phyloP scores from a whole-genome alignment of 1,140 invertebrate species.

The Musca vetustissima region DNA sequence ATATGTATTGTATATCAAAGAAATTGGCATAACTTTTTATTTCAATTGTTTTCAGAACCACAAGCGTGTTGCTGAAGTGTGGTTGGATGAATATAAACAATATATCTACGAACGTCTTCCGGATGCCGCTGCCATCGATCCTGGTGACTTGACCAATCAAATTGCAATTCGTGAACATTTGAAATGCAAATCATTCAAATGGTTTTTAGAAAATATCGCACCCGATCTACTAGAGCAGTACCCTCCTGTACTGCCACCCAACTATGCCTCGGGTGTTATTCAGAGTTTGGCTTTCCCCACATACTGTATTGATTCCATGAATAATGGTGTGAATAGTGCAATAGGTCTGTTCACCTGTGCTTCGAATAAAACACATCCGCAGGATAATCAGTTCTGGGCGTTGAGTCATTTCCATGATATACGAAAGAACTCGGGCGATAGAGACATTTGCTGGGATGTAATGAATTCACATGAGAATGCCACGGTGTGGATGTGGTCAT shows the following conservation, averaged over 20 bases:
- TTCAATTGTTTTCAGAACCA: constrained; percentile 66
- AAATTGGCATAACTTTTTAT: not conserved
- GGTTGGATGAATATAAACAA: constrained; percentile 87
- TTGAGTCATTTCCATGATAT: constrained; percentile 73
- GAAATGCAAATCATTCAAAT: constrained; percentile 80
- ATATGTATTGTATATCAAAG: not conserved
- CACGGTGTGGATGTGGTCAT: constrained; percentile 71
- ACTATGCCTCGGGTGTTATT: constrained; percentile 71
- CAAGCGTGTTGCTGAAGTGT: constrained; percentile 79
- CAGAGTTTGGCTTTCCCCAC: constrained; percentile 66
- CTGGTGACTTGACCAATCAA: constrained; percentile 72
- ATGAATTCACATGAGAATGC: constrained; percentile 64
- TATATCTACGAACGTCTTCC: constrained; percentile 70
- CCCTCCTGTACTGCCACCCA: constrained; percentile 75
- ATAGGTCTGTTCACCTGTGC: constrained; percentile 60
- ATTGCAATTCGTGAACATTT: constrained; percentile 65
- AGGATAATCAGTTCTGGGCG: constrained; percentile 40
- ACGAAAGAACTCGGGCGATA: constrained; percentile 62
- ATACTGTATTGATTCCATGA: constrained; percentile 77
- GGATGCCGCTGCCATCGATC: constrained; percentile 63
- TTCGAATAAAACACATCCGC: constrained; percentile 36
- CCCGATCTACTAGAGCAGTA: constrained; percentile 76
- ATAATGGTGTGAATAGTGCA: constrained; percentile 63
- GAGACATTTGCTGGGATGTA: constrained; percentile 76
- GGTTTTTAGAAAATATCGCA: constrained; percentile 82